Base-by-base conservation (phyloP, 1,140 invertebrate genomes). In the Homalodisca vitripennis region DNA sequence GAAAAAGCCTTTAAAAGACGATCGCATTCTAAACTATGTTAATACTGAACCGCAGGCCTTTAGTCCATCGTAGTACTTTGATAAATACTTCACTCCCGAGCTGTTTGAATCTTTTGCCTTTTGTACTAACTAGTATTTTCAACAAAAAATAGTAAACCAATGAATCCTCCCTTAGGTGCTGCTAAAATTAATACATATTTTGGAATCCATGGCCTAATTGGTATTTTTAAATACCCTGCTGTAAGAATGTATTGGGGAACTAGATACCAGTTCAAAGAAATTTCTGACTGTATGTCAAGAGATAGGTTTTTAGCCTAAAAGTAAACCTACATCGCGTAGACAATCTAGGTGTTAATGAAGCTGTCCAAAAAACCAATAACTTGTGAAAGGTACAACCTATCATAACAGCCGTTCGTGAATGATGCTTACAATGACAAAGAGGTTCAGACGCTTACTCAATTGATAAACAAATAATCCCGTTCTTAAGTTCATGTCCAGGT, bases 391-490 rank as follows among this genome's bases (percentile, higher is more conserved):
- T 70, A 22, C 69, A 67, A 46, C 69, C 69, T 0, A 26, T 70
- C 22, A 67, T 70, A 32, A 48, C 53, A 6, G 3, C 48, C 13
- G 53, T 67, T 6, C 0, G 48, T 2, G 27, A 57, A 1, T 6
- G 31, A 2, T 70, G 64, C 48, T 26, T 70, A n/a, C 1, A 53
- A 55, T 3, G 67, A 24, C 29, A 53, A 41, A 41, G 69, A 60
- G 32, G 3, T 17, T 31, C 51, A 26, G 27, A 3, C 22, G 26
- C 26, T 34, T 73, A 70, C 41, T 70, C 69, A 51, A 75, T 75
- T 68, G 74, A 74, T 68, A 68, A 76, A 65, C 73, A 76, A 70
- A 74, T 76, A 71, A 74, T 76, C 24, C 73, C 72, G n/a, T 74
- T 74, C 53, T 46, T 66, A 24, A 70, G 66, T n/a, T 20, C 65